phyloP scores from a whole-genome alignment of 2,113 vertebrate genomes.

The Tachysurus vachellii region DNA sequence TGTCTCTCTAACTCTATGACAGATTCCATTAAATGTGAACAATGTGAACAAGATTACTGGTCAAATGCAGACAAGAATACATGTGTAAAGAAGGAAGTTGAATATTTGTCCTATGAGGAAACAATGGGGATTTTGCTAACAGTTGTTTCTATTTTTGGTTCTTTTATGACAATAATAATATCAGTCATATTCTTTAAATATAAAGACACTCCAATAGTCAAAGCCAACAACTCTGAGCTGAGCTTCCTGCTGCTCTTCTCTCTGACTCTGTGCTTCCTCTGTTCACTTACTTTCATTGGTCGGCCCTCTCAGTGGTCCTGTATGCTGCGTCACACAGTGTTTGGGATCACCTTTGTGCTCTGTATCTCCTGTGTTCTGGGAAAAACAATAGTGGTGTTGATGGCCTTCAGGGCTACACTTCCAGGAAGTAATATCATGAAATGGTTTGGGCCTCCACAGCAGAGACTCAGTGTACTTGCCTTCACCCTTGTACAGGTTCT shows the following conservation, averaged over 20 bases:
- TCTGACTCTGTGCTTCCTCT: slow-evolving; percentile 41
- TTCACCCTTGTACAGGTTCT: slow-evolving; percentile 64
- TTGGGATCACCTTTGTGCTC: slow-evolving; percentile 8
- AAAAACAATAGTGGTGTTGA: slow-evolving; percentile 71
- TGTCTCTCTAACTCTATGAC: background rate
- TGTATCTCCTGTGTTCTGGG: slow-evolving; percentile 62
- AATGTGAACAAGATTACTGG: slow-evolving; percentile 47
- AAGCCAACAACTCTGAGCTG: slow-evolving; percentile 55
- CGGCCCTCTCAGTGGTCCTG: slow-evolving; percentile 50
- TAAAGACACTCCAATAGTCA: slow-evolving; percentile 54
- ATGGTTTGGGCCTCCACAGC: slow-evolving; percentile 65
- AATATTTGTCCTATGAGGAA: slow-evolving; percentile 54
- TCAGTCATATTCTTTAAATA: slow-evolving; percentile 41
- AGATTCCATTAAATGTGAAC: slow-evolving; percentile 52
- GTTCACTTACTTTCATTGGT: slow-evolving; percentile 46
- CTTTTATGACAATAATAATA: slow-evolving; percentile 23
- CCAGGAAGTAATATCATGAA: slow-evolving; percentile 66
- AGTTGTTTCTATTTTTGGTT: slow-evolving; percentile 42
- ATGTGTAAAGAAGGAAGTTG: slow-evolving; percentile 52
- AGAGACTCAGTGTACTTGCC: slow-evolving; percentile 64
- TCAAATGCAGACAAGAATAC: slow-evolving; percentile 41
- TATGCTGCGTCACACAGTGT: slow-evolving; percentile 49
- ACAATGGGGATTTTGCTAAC: slow-evolving; percentile 52
- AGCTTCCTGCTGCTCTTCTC: slow-evolving; percentile 51
- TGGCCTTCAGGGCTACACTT: slow-evolving; percentile 72